Conservation (phyloP, 1,140 invertebrate genomes). For the Drosophila jambulina region DNA sequence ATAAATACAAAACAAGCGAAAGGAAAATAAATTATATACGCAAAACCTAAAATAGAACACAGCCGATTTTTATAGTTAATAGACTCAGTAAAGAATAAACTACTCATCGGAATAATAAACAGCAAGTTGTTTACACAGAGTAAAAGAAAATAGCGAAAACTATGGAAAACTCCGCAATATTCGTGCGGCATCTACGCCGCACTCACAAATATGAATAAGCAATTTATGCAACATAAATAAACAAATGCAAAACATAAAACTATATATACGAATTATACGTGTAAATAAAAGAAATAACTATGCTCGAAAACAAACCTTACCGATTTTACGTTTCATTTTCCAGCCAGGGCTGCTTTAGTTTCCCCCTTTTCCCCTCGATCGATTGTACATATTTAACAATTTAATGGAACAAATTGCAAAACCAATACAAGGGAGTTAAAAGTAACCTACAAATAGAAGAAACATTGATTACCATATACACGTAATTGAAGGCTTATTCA, state of each 20-base stretch:
- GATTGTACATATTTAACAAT: constrained; percentile 70
- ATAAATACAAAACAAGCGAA: constrained; percentile 33
- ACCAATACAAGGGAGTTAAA: constrained; percentile 81
- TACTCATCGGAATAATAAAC: constrained; percentile 65
- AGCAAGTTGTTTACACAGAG: constrained; percentile 19
- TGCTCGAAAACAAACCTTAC: constrained; percentile 41
- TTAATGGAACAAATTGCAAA: constrained; percentile 82
- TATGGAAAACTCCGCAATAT: constrained; percentile 69
- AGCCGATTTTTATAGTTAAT: constrained; percentile 68
- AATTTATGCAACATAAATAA: constrained; percentile 69
- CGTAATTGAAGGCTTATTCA: constrained; percentile 69
- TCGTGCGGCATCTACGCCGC: constrained; percentile 54
- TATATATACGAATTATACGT: constrained; percentile 51
- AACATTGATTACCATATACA: constrained; percentile 28
- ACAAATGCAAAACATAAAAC: constrained; percentile 49
- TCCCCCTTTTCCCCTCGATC: constrained; percentile 25
- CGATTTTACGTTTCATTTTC: constrained; percentile 24
- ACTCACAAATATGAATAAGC: constrained; percentile 72
- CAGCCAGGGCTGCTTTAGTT: constrained; percentile 18
- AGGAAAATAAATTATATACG: constrained; percentile 23
- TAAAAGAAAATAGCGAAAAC: constrained; percentile 55
- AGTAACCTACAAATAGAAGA: constrained; percentile 57
- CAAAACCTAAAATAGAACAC: constrained; percentile 37
- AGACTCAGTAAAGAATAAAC: constrained; percentile 55
- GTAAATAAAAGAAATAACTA: constrained; percentile 75